phyloP scores from a whole-genome alignment of 1,140 invertebrate genomes.

The Apis laboriosa region DNA sequence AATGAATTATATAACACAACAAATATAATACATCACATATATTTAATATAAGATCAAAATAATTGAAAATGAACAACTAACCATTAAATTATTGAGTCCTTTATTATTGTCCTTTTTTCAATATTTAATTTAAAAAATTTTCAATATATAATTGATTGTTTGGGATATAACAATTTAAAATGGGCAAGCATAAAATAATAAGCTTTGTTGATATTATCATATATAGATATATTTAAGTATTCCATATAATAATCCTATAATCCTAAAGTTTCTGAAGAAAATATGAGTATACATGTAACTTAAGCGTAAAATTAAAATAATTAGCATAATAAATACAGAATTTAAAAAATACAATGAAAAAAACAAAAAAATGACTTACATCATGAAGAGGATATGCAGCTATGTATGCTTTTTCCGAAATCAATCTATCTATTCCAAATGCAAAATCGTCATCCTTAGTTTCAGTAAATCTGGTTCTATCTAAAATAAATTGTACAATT shows the following conservation, averaged over 20 bases:
- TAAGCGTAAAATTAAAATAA: background rate
- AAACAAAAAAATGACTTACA: constrained; percentile 81
- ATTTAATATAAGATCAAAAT: background rate
- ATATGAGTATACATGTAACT: background rate
- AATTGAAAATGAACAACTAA: background rate
- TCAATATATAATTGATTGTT: background rate
- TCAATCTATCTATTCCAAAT: constrained; percentile 92
- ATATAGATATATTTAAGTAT: too few species aligned
- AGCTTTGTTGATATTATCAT: background rate
- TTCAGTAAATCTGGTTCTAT: constrained; percentile 90
- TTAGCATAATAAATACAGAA: background rate
- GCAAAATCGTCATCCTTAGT: constrained; percentile 85
- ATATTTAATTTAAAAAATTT: background rate
- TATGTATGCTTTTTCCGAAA: constrained; percentile 88
- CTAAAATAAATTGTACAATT: constrained; percentile 95
- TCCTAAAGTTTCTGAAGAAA: background rate
- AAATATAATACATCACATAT: background rate
- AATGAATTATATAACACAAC: background rate
- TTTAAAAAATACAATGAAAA: background rate
- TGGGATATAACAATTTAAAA: background rate
- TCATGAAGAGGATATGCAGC: constrained; percentile 96
- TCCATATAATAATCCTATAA: background rate
- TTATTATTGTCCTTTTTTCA: background rate
- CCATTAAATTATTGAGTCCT: background rate
- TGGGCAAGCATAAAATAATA: background rate